Evolutionary conservation across 2,888 invertebrate species (phyloP), one percentile per base, ranked within the genome.

Genomic region (Cheilosia urbana): DNA sequence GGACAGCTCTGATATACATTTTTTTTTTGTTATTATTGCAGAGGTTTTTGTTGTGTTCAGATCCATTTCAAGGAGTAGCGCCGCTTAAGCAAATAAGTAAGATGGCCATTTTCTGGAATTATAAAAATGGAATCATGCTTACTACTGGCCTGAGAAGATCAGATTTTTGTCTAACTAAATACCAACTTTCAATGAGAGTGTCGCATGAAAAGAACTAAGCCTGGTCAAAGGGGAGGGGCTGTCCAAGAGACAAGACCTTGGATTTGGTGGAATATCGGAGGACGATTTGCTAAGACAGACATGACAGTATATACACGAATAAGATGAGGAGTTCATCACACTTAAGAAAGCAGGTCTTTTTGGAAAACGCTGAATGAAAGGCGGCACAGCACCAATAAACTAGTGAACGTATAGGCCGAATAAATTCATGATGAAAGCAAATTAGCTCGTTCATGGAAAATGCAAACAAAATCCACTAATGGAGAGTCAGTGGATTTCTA

Each of bases 81-180:
- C 85, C 85, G 81, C 55, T 85, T 85, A 81, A 85, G 85, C 76
- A 85, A 85, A 85, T 85, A 85, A 76, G 76, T 71, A 68, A 85
- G 85, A 62, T 85, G 85, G 27, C 85, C 85, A 85, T 76, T 81
- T 85, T 85, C 85, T 85, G 85, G 17, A 85, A 85, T 85, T 81
- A 85, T 81, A 85, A 85, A 81, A 85, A 77, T 85, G 66, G 60
- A 76, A 81, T 76, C 81, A 66, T 81, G 69, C 85, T 81, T 55
- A 82, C 47, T 55, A 82, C 47, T 82, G 62, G 82, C 71, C 82
- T 62, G 71, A 9, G 42, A 68, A 78, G 49, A 57, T 37, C 47
- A 49, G 42, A 68, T 57, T 60, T 60, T 63, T 42, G 11, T 57
- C 21, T 57, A 57, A 30, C 45, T 69, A 45, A 34, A 30, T 17